Percentiles rank a stretch among this genome's conserved stretches.
These are phyloP conservation scores for Anoplius nigerrimus DNA, from an alignment of 2,888 invertebrate genomes.

Conservation along the genomic window DNA sequence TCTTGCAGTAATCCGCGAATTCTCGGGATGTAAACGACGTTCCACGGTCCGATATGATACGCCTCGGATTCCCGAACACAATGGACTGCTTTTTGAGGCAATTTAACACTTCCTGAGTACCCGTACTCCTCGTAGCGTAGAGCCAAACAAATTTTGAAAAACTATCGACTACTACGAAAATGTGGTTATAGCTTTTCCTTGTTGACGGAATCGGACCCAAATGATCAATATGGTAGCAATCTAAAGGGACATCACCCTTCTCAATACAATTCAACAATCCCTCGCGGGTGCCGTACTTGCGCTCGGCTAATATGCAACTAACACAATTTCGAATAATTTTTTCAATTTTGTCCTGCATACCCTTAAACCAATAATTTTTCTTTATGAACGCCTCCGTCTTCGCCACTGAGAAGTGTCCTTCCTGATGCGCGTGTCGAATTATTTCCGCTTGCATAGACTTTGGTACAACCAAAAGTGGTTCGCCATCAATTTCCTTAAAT, in stretches of 20 bases:
- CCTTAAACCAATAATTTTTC: background rate
- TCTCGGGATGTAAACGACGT: slow-evolving; percentile 6
- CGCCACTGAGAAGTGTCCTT: background rate
- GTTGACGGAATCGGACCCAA: background rate
- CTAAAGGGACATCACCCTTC: background rate
- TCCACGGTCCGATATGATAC: slow-evolving; percentile 8
- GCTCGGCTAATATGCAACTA: background rate
- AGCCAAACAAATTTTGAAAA: slow-evolving; percentile 7
- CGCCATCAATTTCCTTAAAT: background rate
- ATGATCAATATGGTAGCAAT: slow-evolving; percentile 3
- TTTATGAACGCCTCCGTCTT: background rate
- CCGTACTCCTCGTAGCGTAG: background rate
- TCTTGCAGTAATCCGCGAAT: background rate
- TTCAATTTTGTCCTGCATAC: background rate
- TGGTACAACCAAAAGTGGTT: background rate
- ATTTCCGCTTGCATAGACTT: background rate
- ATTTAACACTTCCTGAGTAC: background rate
- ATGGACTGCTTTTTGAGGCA: background rate
- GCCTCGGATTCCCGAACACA: slow-evolving; percentile 6
- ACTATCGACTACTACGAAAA: background rate
- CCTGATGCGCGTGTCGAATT: background rate
- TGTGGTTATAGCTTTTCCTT: background rate
- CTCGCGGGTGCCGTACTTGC: slow-evolving; percentile 23
- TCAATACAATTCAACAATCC: slow-evolving; percentile 23
- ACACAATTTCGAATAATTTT: background rate